Percentiles rank a stretch among this genome's conserved stretches.
Evolutionary conservation across 2,888 invertebrate species (phyloP).

Genomic region (Lysandra coridon): DNA sequence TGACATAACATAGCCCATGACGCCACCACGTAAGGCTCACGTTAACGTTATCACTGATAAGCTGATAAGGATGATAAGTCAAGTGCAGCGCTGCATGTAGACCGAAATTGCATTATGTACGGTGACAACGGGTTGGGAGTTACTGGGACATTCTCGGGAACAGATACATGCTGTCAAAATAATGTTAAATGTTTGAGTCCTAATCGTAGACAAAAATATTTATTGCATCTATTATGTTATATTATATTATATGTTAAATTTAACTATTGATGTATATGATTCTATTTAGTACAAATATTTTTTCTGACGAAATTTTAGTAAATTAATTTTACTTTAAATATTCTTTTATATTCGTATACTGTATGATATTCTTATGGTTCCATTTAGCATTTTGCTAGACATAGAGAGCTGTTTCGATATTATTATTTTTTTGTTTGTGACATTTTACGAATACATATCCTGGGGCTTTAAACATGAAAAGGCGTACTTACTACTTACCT

Average conservation of each 20-base stretch:
- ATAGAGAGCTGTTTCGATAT: too few relatives aligned
- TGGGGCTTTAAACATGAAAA: too few relatives aligned
- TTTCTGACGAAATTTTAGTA: too few relatives aligned
- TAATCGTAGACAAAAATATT: not conserved
- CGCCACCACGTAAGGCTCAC: not conserved
- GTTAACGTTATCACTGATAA: conserved; percentile 14
- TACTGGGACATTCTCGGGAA: not conserved
- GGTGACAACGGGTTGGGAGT: conserved; percentile 20
- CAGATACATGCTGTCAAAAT: not conserved
- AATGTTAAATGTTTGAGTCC: not conserved
- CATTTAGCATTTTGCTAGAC: too few relatives aligned
- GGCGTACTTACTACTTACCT: too few relatives aligned
- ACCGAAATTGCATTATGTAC: conserved; percentile 48
- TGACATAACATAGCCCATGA: not conserved
- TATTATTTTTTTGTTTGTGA: too few relatives aligned
- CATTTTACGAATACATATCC: too few relatives aligned
- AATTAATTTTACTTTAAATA: too few relatives aligned
- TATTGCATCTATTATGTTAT: too few relatives aligned
- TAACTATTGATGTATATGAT: not conserved
- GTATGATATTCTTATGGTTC: too few relatives aligned
- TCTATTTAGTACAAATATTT: not conserved
- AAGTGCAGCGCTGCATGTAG: conserved; percentile 47
- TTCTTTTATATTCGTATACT: too few relatives aligned
- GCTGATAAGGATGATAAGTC: conserved; percentile 41
- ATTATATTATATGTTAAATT: too few relatives aligned